Conservation (phyloP, 2,113 vertebrate genomes). For the Fregata magnificens region DNA sequence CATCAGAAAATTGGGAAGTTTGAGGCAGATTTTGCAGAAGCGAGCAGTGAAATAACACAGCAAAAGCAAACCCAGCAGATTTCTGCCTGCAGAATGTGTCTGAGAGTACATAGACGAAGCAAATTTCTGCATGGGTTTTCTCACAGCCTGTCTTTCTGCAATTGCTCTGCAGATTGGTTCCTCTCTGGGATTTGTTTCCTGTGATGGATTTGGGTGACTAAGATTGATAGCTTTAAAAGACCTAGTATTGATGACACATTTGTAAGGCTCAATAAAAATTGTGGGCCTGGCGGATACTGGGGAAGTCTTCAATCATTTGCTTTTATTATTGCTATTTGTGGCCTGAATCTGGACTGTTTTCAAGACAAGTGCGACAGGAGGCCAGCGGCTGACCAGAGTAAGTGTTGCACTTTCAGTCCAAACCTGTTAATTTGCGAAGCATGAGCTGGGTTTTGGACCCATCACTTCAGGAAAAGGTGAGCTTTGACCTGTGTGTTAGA, state of each 20-base stretch:
- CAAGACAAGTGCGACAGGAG: conserved; percentile 5
- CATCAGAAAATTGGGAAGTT: not conserved
- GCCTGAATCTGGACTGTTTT: conserved; percentile 25
- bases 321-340: not conserved
- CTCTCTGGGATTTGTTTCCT: conserved; percentile 3
- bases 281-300: conserved; percentile 44
- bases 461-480: conserved; percentile 32
- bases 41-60: not conserved
- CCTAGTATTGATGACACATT: conserved; percentile 51
- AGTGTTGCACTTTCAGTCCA: not conserved
- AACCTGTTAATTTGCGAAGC: not conserved
- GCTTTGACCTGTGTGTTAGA: not conserved
- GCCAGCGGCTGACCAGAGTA: not conserved
- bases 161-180: not conserved
- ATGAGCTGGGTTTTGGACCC: not conserved
- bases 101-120: not conserved
- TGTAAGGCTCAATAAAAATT: conserved; percentile 43
- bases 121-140: not conserved
- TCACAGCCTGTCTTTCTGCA: not conserved
- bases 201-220: conserved; percentile 29
- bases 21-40: not conserved
- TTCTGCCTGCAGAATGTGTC: not conserved
- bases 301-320: conserved; percentile 10
- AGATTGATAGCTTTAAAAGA: conserved; percentile 53
- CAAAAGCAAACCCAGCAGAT: not conserved